These are phyloP conservation scores for Ctenopoma kingsleyae DNA, from an alignment of 2,797 vertebrate species.

Conservation along the genomic window DNA sequence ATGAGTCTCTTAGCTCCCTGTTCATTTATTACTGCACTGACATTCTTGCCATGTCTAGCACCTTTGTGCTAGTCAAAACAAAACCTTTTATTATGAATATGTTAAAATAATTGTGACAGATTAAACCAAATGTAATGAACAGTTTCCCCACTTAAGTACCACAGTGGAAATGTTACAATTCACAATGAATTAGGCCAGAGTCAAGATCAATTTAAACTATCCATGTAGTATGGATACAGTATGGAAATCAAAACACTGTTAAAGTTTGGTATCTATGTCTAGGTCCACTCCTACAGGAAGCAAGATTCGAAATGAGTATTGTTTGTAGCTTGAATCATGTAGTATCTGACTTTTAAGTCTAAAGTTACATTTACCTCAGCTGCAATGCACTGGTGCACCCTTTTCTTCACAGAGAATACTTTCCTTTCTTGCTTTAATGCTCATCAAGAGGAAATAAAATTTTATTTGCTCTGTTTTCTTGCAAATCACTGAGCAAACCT, in stretches of 20 bases:
- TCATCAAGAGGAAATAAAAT: slow-evolving; percentile 70
- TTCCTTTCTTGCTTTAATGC: slow-evolving; percentile 68
- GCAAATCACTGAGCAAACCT: slow-evolving; percentile 79
- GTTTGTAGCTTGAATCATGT: slow-evolving; percentile 18
- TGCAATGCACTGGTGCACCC: slow-evolving; percentile 48
- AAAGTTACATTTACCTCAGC: slow-evolving; percentile 54
- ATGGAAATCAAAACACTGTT: slow-evolving; percentile 4
- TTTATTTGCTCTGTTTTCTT: slow-evolving; percentile 72
- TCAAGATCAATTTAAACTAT: slow-evolving; percentile 32
- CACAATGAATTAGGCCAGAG: slow-evolving; percentile 36
- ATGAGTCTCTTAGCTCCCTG: slow-evolving; percentile 60
- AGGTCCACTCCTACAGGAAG: slow-evolving; percentile 12
- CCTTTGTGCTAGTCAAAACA: slow-evolving; percentile 70
- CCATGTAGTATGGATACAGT: slow-evolving; percentile 6
- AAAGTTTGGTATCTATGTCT: slow-evolving; percentile 6
- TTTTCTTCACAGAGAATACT: slow-evolving; percentile 56
- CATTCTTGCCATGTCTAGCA: slow-evolving; percentile 62
- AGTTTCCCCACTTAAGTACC: slow-evolving; percentile 33
- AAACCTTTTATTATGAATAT: slow-evolving; percentile 65
- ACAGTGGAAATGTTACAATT: slow-evolving; percentile 53
- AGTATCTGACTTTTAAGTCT: slow-evolving; percentile 16
- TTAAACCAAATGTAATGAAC: slow-evolving; percentile 66
- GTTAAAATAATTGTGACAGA: slow-evolving; percentile 67
- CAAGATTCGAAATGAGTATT: slow-evolving; percentile 1
- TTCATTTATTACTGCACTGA: slow-evolving; percentile 65